Conservation (phyloP, 2,113 vertebrate genomes). For the Leptobrachium leishanense region DNA sequence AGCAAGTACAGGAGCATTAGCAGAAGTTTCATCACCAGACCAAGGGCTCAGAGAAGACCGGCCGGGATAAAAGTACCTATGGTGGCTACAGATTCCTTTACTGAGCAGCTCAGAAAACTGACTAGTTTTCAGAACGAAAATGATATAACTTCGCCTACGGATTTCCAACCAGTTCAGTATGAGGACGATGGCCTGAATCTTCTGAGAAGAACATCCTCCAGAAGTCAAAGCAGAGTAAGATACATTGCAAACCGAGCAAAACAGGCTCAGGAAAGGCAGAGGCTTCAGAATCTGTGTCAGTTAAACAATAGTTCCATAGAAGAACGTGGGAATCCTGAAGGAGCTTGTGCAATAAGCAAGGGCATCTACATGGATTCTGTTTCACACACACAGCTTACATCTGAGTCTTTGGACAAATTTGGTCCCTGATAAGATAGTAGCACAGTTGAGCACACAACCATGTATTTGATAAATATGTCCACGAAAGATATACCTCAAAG, state of each 20-base stretch:
- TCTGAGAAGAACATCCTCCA: constrained; percentile 80
- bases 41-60: constrained; percentile 65
- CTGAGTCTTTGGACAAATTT: constrained; percentile 52
- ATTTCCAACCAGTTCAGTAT: constrained; percentile 40
- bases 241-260: constrained; percentile 88
- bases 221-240: constrained; percentile 88
- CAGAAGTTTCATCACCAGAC: constrained; percentile 74
- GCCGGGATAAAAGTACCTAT: fast-evolving
- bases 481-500: constrained; percentile 24
- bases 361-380: constrained; percentile 70
- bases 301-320: constrained; percentile 70
- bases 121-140: constrained; percentile 80
- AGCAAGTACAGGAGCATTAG: constrained; percentile 87
- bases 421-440: constrained; percentile 67
- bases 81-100: constrained; percentile 65
- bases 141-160: constrained; percentile 70
- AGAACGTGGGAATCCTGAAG: constrained; percentile 88
- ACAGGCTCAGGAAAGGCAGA: constrained; percentile 84
- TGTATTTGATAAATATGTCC: constrained; percentile 30
- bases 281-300: constrained; percentile 70
- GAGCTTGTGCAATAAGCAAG: constrained; percentile 77
- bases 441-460: constrained; percentile 38
- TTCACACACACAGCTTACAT: constrained; percentile 61
- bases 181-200: constrained; percentile 63
- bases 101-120: constrained; percentile 80